A percentile compares a stretch with the other conserved stretches of the same genome.
Evolutionary conservation across 2,888 invertebrate genomes (phyloP).

Genomic region (Bugulina stolonifera): DNA sequence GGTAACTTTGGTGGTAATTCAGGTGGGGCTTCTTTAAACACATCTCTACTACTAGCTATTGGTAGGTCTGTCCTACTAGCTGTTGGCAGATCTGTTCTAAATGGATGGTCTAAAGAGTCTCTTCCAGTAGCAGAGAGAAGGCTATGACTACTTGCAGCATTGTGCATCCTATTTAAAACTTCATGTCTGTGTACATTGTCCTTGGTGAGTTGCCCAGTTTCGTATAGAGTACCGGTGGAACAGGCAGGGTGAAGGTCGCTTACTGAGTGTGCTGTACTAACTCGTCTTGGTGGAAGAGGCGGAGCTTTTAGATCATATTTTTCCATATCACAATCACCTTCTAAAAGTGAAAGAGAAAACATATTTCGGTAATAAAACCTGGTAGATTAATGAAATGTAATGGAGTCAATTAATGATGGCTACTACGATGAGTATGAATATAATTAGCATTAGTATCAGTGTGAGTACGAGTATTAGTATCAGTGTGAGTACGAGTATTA

Average conservation of each 20-base stretch:
- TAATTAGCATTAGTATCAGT: too few relatives aligned
- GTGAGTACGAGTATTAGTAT: too few relatives aligned
- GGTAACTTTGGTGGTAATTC: slow-evolving; percentile 18
- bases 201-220: background rate
- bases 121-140: background rate
- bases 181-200: background rate
- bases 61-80: background rate
- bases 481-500: too few relatives aligned
- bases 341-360: background rate
- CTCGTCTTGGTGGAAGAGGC: slow-evolving; percentile 10
- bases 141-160: background rate
- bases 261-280: background rate
- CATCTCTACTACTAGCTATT: background rate
- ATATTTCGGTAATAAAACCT: too few relatives aligned
- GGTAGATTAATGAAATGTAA: too few relatives aligned
- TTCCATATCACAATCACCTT: background rate
- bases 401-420: too few relatives aligned
- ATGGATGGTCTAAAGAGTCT: background rate
- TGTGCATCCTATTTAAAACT: background rate
- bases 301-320: background rate
- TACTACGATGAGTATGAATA: too few relatives aligned
- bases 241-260: background rate
- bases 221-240: background rate
- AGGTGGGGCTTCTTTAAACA: background rate
- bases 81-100: background rate